Evolutionary conservation across 2,888 invertebrate species (phyloP).

Genomic region (Ernsta delagoae): DNA sequence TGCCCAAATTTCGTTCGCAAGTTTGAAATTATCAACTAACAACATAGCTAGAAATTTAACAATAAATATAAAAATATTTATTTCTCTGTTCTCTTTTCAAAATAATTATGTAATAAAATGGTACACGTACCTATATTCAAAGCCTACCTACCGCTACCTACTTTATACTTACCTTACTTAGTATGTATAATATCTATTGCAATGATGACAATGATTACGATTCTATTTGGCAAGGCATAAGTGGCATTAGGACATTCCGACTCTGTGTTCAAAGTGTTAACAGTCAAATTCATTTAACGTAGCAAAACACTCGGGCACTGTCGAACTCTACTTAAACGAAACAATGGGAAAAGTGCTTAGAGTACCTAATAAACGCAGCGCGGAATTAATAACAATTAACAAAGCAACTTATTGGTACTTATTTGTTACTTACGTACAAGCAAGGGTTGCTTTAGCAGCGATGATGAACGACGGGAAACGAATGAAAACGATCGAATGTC

Average conservation of each 20-base stretch:
- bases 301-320: neutral
- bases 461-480: slow-evolving; percentile 24
- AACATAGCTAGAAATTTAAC: neutral
- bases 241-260: slow-evolving; percentile 10
- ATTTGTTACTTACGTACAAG: no score
- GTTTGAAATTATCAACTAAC: slow-evolving; percentile 13
- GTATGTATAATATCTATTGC: no score
- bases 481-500: slow-evolving; percentile 26
- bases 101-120: no score
- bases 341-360: slow-evolving; percentile 35
- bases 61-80: neutral
- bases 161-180: no score
- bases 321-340: slow-evolving; percentile 35
- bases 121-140: no score
- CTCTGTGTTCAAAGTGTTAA: slow-evolving; percentile 20
- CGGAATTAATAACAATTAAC: slow-evolving; percentile 35
- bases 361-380: slow-evolving; percentile 33
- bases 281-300: slow-evolving; percentile 8
- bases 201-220: no score
- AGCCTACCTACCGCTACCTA: no score
- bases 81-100: no score
- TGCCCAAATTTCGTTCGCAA: neutral
- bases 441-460: neutral
- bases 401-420: slow-evolving; percentile 31
- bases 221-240: no score